These are phyloP conservation scores for Cromileptes altivelis DNA, from an alignment of 2,113 vertebrate species.

Conservation along the genomic window DNA sequence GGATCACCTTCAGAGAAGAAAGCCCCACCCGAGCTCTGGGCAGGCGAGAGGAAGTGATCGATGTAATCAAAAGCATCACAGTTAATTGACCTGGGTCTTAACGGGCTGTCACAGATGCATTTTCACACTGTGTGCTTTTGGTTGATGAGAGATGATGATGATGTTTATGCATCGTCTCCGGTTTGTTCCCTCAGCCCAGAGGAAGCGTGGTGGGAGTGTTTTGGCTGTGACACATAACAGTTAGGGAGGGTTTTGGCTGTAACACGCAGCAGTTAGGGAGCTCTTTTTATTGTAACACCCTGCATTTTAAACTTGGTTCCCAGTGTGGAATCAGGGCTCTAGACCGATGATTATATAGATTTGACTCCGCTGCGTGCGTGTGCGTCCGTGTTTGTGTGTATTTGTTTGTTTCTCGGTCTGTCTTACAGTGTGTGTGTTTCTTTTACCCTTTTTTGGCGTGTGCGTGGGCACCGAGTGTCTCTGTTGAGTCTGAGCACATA, in stretches of 20 bases:
- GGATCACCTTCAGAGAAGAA: constrained; percentile 55
- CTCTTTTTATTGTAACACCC: constrained; percentile 70
- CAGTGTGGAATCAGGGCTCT: constrained; percentile 61
- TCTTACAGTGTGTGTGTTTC: constrained; percentile 21
- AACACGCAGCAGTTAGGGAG: constrained; percentile 68
- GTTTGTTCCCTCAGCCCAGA: constrained; percentile 45
- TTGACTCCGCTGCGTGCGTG: constrained; percentile 44
- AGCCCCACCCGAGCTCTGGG: constrained; percentile 14
- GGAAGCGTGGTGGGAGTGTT: constrained; percentile 65
- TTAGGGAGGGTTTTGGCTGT: constrained; percentile 68
- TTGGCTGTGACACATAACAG: constrained; percentile 68
- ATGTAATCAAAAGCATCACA: constrained; percentile 33
- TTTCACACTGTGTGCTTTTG: constrained; percentile 11
- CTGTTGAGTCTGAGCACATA: constrained; percentile 66
- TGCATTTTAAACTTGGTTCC: constrained; percentile 68
- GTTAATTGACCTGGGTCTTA: constrained; percentile 30
- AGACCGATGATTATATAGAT: constrained; percentile 75
- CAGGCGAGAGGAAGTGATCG: constrained; percentile 23
- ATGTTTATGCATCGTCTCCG: constrained; percentile 26
- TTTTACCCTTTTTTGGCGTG: constrained; percentile 6
- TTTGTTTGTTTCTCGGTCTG: constrained; percentile 42
- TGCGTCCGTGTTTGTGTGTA: constrained; percentile 40
- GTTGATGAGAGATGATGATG: constrained; percentile 36
- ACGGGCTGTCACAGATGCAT: constrained; percentile 30
- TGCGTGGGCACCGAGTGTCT: constrained; percentile 50